Base-by-base conservation (phyloP, 2,113 vertebrate genomes). In the Ceratotherium simum region DNA sequence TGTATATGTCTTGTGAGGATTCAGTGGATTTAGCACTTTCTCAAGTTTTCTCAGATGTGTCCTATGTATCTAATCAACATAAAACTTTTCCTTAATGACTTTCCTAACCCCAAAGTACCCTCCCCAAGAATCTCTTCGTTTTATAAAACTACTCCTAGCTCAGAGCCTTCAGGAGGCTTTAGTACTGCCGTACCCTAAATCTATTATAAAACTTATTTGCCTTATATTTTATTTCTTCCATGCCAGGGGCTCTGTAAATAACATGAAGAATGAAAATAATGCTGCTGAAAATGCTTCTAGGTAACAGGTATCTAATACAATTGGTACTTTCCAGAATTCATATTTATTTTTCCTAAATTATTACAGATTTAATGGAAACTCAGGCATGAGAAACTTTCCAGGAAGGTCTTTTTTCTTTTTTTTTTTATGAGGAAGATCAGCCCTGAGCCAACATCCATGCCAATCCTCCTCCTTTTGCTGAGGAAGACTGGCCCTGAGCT, bases 321-420 rank as follows among this genome's bases (percentile, higher is more conserved):
- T 21, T 29, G 23, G 46, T 36, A 39, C 72, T 65, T 95, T 64
- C 36, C 12, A 81, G 81, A 93, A 65, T 91, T 91, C 16, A 1
- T 75, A 88, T 73, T 92, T 91, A 56, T 58, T 86, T 96, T 96
- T 91, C 46, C 31, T 95, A 90, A 95, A 20, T 85, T 16, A 91
- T 54, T 58, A 46, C 33, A 78, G 33, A 91, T 33, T 36, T 91
- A 62, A 36, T 67, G 36, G 29, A 60, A 96, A 89, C 20, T 64
- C 14, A 36, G 17, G 25, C 56, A 62, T 13, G 16, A 88, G 58
- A 83, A 90, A 12, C 54, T 69, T 16, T 72, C 6, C 46, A 60
- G 29, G 18, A 70, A 90, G 25, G 42, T 42, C 42, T 42, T 42
- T 42, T 42, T 42, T 42, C 42, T 42, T 42, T 42, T 42, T 5